Percentiles rank a stretch among this genome's conserved stretches.
These are phyloP conservation scores for Plagodis dolabraria DNA, from an alignment of 2,888 invertebrate genomes.

Conservation along the genomic window DNA sequence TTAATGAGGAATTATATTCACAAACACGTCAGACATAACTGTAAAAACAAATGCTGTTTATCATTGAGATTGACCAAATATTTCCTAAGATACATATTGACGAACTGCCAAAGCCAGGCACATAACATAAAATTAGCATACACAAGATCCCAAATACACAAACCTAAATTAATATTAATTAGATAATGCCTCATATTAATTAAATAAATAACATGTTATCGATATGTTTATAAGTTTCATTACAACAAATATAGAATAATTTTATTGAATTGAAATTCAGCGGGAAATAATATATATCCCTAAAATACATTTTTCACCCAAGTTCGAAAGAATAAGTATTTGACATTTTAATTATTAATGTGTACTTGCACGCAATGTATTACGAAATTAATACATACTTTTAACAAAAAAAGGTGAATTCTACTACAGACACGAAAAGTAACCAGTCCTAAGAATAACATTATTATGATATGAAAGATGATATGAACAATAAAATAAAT, in stretches of 20 bases:
- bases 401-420: conserved; percentile 15
- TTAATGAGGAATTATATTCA: conserved; percentile 5
- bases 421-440: conserved; percentile 4
- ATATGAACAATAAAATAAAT: conserved; percentile 51
- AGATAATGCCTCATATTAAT: neutral
- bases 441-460: conserved; percentile 22
- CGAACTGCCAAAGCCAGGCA: neutral
- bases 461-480: conserved; percentile 34
- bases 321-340: too few relatives aligned
- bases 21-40: conserved; percentile 6
- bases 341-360: too few relatives aligned
- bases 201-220: too few relatives aligned
- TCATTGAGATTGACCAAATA: conserved; percentile 10
- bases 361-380: neutral
- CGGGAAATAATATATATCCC: too few relatives aligned
- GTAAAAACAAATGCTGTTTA: conserved; percentile 10
- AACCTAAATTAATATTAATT: neutral
- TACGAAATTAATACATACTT: conserved; percentile 4
- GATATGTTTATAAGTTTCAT: too few relatives aligned
- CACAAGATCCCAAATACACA: conserved; percentile 3
- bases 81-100: conserved; percentile 13
- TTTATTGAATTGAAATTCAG: too few relatives aligned
- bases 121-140: conserved; percentile 7
- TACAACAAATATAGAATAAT: too few relatives aligned
- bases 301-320: too few relatives aligned